A percentile compares a stretch with the other conserved stretches of the same genome.
Conservation (phyloP, 2,888 invertebrate genomes). For the Mesorhabditis spiculigera region DNA sequence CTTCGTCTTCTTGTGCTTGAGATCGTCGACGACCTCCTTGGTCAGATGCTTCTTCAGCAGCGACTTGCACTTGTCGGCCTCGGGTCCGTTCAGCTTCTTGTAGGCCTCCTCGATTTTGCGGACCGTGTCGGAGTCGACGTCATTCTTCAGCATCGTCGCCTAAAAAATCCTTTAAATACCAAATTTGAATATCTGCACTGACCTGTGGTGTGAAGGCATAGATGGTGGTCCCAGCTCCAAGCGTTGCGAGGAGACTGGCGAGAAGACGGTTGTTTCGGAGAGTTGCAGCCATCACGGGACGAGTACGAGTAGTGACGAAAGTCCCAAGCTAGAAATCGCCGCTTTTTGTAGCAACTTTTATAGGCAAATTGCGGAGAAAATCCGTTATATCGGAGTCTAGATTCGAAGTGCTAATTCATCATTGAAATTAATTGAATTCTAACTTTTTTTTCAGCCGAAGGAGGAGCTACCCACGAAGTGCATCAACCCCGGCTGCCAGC, state of each 20-base stretch:
- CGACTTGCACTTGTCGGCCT: constrained; percentile 73
- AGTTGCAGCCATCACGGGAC: too few relatives aligned
- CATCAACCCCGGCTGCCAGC: constrained; percentile 79
- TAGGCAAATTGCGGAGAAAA: too few relatives aligned
- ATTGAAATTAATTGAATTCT: too few relatives aligned
- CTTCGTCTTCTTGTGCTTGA: constrained; percentile 86
- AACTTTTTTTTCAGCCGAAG: constrained; percentile 25
- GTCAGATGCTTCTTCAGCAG: constrained; percentile 55
- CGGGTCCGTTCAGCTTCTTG: constrained; percentile 36
- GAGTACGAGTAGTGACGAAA: too few relatives aligned
- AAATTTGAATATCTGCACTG: background rate
- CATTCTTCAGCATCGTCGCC: constrained; percentile 6
- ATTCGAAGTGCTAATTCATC: too few relatives aligned
- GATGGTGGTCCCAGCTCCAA: constrained; percentile 28
- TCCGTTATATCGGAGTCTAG: too few relatives aligned
- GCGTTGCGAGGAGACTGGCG: constrained; percentile 26
- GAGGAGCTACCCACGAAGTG: constrained; percentile 67
- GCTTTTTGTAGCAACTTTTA: too few relatives aligned
- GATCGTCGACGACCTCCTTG: constrained; percentile 55
- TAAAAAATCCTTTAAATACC: too few relatives aligned
- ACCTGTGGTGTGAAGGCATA: constrained; percentile 30
- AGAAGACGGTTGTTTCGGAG: constrained; percentile 14
- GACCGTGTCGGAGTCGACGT: constrained; percentile 29
- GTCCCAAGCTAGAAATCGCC: too few relatives aligned
- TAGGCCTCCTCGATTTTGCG: constrained; percentile 37